phyloP scores from a whole-genome alignment of 2,888 invertebrate genomes.

The Papilio demoleus region DNA sequence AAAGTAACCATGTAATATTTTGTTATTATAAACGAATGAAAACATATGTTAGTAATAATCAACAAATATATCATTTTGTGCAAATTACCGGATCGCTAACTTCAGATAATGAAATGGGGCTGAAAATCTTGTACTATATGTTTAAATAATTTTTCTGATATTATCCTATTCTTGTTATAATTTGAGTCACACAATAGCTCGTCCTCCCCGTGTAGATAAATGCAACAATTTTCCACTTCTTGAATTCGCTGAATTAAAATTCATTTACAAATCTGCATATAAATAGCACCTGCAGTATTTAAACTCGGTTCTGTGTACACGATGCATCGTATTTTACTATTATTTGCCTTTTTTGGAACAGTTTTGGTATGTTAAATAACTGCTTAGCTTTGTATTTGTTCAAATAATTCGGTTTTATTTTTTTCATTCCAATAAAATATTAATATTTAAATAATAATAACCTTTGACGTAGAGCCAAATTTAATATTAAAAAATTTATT shows the following conservation, averaged over 20 bases:
- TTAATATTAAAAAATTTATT: no score
- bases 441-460: not conserved
- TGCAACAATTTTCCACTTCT: slow-evolving; percentile 38
- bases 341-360: slow-evolving; percentile 10
- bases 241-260: slow-evolving; percentile 35
- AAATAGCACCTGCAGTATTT: slow-evolving; percentile 35
- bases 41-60: no score
- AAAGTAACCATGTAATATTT: no score
- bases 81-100: no score
- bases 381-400: not conserved
- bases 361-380: slow-evolving; percentile 8
- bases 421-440: not conserved
- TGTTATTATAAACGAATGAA: no score
- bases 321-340: slow-evolving; percentile 21
- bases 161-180: not conserved
- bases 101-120: no score
- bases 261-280: slow-evolving; percentile 40
- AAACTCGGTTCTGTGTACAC: slow-evolving; percentile 30
- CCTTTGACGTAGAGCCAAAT: no score
- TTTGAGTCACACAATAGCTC: not conserved
- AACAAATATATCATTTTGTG: no score
- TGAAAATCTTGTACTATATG: not conserved
- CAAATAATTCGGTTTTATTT: not conserved
- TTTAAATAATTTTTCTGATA: not conserved
- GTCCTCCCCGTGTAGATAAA: slow-evolving; percentile 15